These are phyloP conservation scores for Salpingus planirostris DNA, from an alignment of 2,888 invertebrate genomes.

Conservation along the genomic window DNA sequence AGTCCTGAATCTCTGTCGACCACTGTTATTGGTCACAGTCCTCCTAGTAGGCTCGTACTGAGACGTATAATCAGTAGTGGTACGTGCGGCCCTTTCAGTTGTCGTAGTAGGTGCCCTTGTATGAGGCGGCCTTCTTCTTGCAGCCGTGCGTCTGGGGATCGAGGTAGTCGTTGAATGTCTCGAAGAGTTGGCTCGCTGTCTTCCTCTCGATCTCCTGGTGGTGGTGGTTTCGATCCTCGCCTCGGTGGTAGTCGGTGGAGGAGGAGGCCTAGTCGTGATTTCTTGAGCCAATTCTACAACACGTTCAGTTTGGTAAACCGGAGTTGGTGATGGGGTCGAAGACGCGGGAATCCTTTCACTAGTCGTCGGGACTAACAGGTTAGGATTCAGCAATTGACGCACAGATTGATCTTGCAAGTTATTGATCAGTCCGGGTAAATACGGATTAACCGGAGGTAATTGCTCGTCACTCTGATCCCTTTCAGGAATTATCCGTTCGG, in stretches of 20 bases:
- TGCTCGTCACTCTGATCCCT: not conserved
- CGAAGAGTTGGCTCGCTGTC: constrained; percentile 36
- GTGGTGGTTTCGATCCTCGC: constrained; percentile 34
- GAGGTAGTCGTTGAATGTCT: constrained; percentile 43
- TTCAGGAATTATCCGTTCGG: not conserved
- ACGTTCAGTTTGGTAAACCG: not conserved
- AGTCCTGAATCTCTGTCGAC: constrained; percentile 30
- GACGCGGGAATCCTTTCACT: constrained; percentile 13
- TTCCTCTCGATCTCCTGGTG: constrained; percentile 43
- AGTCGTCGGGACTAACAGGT: constrained; percentile 31
- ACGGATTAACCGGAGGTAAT: constrained; percentile 41
- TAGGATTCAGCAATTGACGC: constrained; percentile 33
- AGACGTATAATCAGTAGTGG: constrained; percentile 15
- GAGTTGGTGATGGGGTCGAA: constrained; percentile 1
- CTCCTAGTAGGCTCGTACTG: constrained; percentile 18
- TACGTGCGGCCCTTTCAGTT: constrained; percentile 15
- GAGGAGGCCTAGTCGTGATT: constrained; percentile 26
- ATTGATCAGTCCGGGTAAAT: constrained; percentile 52
- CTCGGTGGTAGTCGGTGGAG: constrained; percentile 34
- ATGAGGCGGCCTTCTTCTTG: constrained; percentile 39
- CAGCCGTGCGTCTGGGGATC: constrained; percentile 34
- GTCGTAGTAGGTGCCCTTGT: constrained; percentile 16
- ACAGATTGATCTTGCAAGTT: constrained; percentile 48
- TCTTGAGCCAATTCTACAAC: not conserved
- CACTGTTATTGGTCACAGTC: constrained; percentile 8